Evolutionary conservation across 2,113 vertebrate genomes (phyloP).

Genomic region (Phyllostomus discolor): DNA sequence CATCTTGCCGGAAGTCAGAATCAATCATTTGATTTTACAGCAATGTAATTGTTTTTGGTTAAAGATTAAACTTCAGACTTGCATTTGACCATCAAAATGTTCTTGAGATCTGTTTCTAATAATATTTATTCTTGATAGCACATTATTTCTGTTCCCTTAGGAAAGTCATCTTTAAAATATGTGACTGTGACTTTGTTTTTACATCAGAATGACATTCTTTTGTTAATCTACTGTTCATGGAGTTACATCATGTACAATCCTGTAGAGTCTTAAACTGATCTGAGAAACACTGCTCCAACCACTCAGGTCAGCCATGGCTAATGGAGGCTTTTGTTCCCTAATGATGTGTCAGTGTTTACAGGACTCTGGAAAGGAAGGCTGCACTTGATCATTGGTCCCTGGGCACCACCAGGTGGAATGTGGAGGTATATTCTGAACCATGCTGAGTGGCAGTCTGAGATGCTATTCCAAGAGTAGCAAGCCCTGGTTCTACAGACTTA

Average conservation of each 20-base stretch:
- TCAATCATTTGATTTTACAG: background rate
- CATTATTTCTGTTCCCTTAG: background rate
- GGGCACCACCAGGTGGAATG: background rate
- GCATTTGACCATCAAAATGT: background rate
- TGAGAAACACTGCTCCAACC: background rate
- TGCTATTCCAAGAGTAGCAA: background rate
- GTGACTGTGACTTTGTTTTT: background rate
- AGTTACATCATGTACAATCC: background rate
- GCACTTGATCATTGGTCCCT: background rate
- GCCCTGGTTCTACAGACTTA: too few relatives aligned
- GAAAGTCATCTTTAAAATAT: conserved; percentile 13
- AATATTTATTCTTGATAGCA: background rate
- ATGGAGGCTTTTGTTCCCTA: background rate
- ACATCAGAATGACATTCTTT: background rate
- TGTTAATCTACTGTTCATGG: background rate
- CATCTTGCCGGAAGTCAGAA: too few relatives aligned
- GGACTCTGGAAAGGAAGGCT: background rate
- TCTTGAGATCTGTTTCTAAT: background rate
- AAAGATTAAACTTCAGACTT: background rate
- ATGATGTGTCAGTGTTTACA: background rate
- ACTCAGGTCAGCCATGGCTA: too few relatives aligned
- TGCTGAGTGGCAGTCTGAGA: background rate
- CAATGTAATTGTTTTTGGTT: background rate
- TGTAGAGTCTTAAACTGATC: background rate
- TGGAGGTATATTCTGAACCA: background rate